These are phyloP conservation scores for Flexamia atlantica DNA, from an alignment of 2,888 invertebrate species.

Conservation along the genomic window DNA sequence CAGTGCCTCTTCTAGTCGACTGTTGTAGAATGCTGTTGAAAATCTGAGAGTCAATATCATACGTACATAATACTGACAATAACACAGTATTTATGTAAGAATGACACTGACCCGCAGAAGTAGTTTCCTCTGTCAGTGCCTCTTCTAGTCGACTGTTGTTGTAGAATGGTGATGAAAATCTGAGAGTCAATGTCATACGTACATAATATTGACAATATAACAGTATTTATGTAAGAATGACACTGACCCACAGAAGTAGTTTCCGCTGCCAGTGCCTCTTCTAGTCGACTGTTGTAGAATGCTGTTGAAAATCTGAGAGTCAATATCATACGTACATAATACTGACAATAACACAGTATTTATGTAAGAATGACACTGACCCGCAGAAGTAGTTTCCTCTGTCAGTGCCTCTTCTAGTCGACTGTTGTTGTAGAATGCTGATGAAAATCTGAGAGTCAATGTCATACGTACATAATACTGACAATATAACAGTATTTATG, in stretches of 20 bases:
- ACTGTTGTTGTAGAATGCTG: too few species aligned
- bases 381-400: background rate
- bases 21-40: too few species aligned
- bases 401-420: too few species aligned
- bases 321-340: background rate
- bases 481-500: background rate
- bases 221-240: background rate
- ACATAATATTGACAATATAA: background rate
- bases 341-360: background rate
- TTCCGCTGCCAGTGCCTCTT: background rate
- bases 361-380: too few species aligned
- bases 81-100: background rate
- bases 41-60: background rate
- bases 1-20: background rate
- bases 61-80: background rate
- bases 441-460: background rate
- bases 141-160: too few species aligned
- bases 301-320: background rate
- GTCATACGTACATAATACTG: background rate
- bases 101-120: background rate
- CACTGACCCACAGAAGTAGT: background rate
- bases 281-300: background rate
- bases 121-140: background rate
- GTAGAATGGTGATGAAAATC: too few species aligned
- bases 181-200: background rate